Evolutionary conservation across 2,888 invertebrate genomes (phyloP), one percentile per base, ranked within the genome.

Genomic region (Augiades crinisus): DNA sequence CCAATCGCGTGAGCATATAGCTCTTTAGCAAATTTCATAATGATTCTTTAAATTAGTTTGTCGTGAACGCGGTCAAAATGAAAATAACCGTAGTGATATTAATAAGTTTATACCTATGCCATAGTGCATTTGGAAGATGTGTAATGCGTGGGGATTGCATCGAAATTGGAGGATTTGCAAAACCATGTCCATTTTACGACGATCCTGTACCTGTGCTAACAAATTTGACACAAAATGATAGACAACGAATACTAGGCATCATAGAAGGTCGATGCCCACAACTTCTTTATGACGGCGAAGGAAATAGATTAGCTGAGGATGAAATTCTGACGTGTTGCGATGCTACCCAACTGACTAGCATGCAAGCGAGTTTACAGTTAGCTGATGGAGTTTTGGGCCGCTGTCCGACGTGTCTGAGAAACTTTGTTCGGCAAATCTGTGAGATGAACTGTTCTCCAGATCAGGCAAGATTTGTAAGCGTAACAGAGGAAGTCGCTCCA

Each of bases 401-500:
- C 33, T 99, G 99, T 72, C 95, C 96, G 0, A 92, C 95, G 0
- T 99, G 98, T 69, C 77, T 92, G 1, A 84, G 91, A 54, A 99
- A 98, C 74, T 92, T 97, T 63, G 91, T 92, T 5, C 88, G 92
- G 37, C 91, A 94, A 31, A 94, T 95, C 61, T 99, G 99, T 72
- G 92, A 94, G 60, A 91, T 96, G 78, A 94, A 95, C 3, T 99
- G 98, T 76, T 91, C 92, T 2, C 92, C 94, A 0, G 89, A 93
- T 38, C 97, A 98, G 63, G 90, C 91, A 13, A 67, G 72, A 3
- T 89, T 81, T 50, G 47, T 85, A 1, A 72, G 76, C n/a, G 70
- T 81, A 1, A 56, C 64, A 10, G 60, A 63, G 5, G 67, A 56
- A 19, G 49, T 53, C 0, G 62, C 71, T 1, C 47, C 63, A 4